A percentile compares a stretch with the other conserved stretches of the same genome.
phyloP scores from a whole-genome alignment of 1,140 invertebrate species.

The Pemphigus obesinymphae region DNA sequence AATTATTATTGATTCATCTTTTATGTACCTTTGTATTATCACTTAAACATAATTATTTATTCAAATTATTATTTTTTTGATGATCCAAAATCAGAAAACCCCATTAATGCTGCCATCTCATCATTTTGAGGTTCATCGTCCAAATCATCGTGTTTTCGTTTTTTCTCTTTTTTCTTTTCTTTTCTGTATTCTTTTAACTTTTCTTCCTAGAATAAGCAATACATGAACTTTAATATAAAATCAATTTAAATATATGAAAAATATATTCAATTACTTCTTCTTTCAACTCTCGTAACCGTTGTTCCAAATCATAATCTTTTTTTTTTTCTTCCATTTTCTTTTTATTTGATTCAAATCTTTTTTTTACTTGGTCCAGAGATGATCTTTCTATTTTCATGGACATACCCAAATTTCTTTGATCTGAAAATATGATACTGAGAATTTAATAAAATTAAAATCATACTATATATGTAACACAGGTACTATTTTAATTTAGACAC shows the following conservation, averaged over 20 bases:
- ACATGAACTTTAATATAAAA: conserved; percentile 5
- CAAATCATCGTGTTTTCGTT: conserved; percentile 71
- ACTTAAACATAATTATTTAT: conserved; percentile 26
- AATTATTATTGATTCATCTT: conserved; percentile 23
- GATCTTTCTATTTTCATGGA: conserved; percentile 98
- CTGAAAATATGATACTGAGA: conserved; percentile 51
- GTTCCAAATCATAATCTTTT: conserved; percentile 92
- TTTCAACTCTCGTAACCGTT: conserved; percentile 84
- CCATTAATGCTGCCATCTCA: conserved; percentile 93
- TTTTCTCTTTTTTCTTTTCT: conserved; percentile 85
- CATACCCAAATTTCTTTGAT: conserved; percentile 98
- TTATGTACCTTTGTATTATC: conserved; percentile 33
- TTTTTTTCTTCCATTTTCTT: conserved; percentile 93
- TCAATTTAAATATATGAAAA: background rate
- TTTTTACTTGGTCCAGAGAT: conserved; percentile 90
- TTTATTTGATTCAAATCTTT: conserved; percentile 88
- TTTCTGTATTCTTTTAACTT: conserved; percentile 86
- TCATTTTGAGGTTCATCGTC: conserved; percentile 63
- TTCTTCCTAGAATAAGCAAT: conserved; percentile 64
- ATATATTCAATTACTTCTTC: conserved; percentile 66
- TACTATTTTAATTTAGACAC: no score
- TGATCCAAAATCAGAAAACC: conserved; percentile 92
- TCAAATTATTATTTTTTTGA: conserved; percentile 65
- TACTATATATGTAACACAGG: no score
- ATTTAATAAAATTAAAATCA: no score